Evolutionary conservation across 2,113 vertebrate genomes (phyloP).

Genomic region (Petromus typicus): DNA sequence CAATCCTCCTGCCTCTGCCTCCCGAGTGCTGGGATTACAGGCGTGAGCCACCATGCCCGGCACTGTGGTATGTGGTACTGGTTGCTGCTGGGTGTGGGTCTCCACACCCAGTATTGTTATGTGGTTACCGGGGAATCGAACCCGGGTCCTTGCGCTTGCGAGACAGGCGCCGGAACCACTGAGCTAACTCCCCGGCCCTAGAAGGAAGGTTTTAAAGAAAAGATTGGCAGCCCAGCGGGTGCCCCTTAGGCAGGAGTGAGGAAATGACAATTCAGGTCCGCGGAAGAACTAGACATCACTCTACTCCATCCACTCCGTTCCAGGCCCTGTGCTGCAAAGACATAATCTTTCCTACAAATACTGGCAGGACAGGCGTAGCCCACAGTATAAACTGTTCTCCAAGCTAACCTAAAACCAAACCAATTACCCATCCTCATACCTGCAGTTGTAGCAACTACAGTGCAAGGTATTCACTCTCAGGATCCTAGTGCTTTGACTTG

Average conservation of each 20-base stretch:
- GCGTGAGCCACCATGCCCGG: no score
- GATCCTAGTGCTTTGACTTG: background rate
- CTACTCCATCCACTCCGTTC: rapidly evolving
- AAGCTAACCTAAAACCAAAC: background rate
- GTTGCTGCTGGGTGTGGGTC: no score
- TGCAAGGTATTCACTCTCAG: background rate
- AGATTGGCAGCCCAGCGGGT: background rate
- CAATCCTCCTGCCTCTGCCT: no score
- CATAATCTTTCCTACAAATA: background rate
- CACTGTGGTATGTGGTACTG: no score
- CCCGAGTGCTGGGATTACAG: no score
- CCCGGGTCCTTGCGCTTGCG: no score
- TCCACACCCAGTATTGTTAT: no score
- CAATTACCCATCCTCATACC: background rate
- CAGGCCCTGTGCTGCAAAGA: background rate
- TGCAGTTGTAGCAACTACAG: background rate
- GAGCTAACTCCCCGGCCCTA: no score
- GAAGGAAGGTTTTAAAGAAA: background rate
- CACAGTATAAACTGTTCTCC: background rate
- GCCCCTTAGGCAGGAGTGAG: no score
- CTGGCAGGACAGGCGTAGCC: background rate
- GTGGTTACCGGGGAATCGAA: no score
- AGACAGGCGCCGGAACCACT: no score
- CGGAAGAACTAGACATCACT: background rate
- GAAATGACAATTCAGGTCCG: background rate